Evolutionary conservation across 1,140 invertebrate species (phyloP).

Genomic region (Rhysida immarginata): DNA sequence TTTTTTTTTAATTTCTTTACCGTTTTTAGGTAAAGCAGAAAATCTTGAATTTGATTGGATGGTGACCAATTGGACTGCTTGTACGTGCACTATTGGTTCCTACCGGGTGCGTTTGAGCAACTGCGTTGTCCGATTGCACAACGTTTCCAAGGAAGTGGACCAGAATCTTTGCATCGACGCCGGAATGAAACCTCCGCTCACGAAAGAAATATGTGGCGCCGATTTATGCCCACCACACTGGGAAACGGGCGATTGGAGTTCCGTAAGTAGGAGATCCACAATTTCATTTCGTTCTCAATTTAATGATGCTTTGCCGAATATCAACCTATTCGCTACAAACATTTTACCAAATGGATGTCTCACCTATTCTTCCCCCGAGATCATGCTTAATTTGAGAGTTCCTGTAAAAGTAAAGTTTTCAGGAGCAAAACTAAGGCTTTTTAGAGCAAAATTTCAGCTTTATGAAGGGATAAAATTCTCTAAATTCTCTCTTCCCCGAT

Average conservation of each 20-base stretch:
- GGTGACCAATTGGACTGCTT: conserved; percentile 65
- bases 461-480: no score
- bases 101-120: conserved; percentile 50
- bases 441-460: background rate
- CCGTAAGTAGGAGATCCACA: conserved; percentile 15
- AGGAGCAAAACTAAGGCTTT: background rate
- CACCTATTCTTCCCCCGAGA: no score
- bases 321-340: background rate
- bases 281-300: no score
- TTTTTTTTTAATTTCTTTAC: no score
- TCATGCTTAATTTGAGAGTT: background rate
- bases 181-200: conserved; percentile 43
- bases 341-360: background rate
- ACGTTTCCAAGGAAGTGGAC: conserved; percentile 41
- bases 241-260: conserved; percentile 50
- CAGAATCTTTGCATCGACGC: conserved; percentile 51
- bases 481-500: no score
- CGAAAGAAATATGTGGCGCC: conserved; percentile 48
- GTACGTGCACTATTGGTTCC: conserved; percentile 70
- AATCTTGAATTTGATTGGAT: conserved; percentile 56
- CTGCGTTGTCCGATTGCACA: conserved; percentile 45
- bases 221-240: conserved; percentile 56
- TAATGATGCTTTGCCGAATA: no score
- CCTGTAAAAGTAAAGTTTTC: background rate
- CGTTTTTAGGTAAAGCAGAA: conserved; percentile 18